Evolutionary conservation across 2,888 invertebrate species (phyloP), one percentile per base, ranked within the genome.

Genomic region (Nephrocerus scutellatus): DNA sequence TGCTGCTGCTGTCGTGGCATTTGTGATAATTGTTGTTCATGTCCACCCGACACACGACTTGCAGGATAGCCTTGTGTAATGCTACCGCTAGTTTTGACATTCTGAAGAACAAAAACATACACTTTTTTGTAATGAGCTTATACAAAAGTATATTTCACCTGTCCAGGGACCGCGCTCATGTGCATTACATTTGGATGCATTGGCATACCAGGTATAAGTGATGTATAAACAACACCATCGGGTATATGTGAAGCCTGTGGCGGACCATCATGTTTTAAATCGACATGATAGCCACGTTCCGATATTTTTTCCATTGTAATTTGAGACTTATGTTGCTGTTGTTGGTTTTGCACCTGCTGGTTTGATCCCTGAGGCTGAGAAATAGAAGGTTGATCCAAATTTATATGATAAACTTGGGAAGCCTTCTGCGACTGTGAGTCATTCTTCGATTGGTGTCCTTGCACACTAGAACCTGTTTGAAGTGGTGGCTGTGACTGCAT

Each of bases 41-140:
- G 62, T 6, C 53, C 51, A 14, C 52, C 49, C 12, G 49, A 14
- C 3, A 53, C 43, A 9, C 48, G 74, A 39, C 78, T 77, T 47
- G 84, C 76, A 2, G 86, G 83, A 72, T 87, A 89, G 3, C 87
- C 87, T 43, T 86, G 81, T 1, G 86, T 84, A 44, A 89, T 88
- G 55, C 85, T 83, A 43, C 87, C 84, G 2, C 86, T 85, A 2
- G 82, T 76, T 60, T 85, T 84, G n/a, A 79, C 69, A 42, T 77
- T 77, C 81, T 82, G 62, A 5, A 63, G 58, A 48, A 43, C 38
- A 42, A 39, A 14, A 36, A 24, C 8, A 30, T 15, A 32, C 13
- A 20, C 6, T 15, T 16, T 34, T 6, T 12, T 19, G 19, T 28
- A 12, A 20, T 14, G 30, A 33, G 24, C 25, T n/a, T 12, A 10